Evolutionary conservation across 92 coral and sea anemone species (phyloP).

Genomic region (Porites lobata): DNA sequence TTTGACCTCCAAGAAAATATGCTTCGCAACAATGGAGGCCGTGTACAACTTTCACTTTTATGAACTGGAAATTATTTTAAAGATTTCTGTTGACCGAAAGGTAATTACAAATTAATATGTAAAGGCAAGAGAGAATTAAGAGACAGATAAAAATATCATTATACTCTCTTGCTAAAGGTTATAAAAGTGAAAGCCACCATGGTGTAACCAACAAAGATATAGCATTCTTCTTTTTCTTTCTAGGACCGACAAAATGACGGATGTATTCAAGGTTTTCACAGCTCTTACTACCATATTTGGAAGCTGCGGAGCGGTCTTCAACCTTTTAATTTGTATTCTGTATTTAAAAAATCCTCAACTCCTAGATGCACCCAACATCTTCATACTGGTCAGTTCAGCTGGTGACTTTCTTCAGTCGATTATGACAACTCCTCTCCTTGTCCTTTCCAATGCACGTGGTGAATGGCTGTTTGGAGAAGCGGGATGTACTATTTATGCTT

Average conservation of each 20-base stretch:
- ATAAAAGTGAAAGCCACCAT: too few species aligned
- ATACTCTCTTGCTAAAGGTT: not conserved
- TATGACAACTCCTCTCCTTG: not conserved
- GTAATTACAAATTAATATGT: too few species aligned
- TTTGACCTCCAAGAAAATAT: too few species aligned
- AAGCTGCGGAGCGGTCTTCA: not conserved
- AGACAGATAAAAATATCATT: too few species aligned
- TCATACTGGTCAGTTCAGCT: not conserved
- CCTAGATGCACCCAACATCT: slow-evolving; percentile 3
- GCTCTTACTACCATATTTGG: not conserved
- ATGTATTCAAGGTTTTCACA: not conserved
- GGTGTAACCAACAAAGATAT: too few species aligned
- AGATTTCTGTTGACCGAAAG: too few species aligned
- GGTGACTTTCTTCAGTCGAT: not conserved
- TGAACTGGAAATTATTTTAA: too few species aligned
- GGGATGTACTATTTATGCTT: not conserved
- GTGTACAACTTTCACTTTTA: too few species aligned
- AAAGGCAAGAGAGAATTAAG: too few species aligned
- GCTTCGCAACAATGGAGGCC: too few species aligned
- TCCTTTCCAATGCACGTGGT: not conserved
- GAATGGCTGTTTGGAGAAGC: slow-evolving; percentile 9
- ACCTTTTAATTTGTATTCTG: not conserved
- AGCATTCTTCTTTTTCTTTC: not conserved
- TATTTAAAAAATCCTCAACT: not conserved
- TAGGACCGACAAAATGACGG: not conserved